phyloP scores from a whole-genome alignment of 2,797 vertebrate species.

The Phalanger gymnotis region DNA sequence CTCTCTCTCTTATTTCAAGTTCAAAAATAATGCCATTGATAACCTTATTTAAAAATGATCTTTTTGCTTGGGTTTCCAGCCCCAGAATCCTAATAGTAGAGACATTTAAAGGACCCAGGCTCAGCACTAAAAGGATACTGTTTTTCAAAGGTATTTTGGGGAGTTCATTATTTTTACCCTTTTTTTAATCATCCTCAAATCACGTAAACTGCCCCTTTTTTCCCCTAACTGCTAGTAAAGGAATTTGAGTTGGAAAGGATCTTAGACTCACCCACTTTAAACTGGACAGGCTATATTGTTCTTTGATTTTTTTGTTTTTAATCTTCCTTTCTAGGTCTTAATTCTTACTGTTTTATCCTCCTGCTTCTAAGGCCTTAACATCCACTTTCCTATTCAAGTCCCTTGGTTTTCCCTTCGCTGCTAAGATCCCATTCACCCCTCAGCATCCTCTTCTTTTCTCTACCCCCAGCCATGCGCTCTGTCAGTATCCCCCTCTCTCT shows the following conservation, averaged over 20 bases:
- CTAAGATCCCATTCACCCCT: neutral
- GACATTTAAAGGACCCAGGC: neutral
- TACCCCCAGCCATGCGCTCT: conserved; percentile 60
- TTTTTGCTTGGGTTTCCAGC: conserved; percentile 27
- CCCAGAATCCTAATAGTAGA: conserved; percentile 3
- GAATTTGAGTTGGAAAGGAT: conserved; percentile 38
- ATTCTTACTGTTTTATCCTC: conserved; percentile 26
- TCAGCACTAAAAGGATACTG: conserved; percentile 39
- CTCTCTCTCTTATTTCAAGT: neutral
- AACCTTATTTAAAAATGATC: conserved; percentile 7
- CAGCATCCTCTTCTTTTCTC: neutral
- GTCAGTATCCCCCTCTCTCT: conserved; percentile 37
- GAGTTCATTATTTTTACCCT: conserved; percentile 35
- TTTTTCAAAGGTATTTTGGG: conserved; percentile 34
- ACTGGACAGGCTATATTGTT: conserved; percentile 22
- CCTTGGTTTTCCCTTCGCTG: conserved; percentile 34
- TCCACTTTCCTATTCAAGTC: neutral
- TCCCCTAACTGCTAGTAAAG: conserved; percentile 18
- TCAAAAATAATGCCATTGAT: neutral
- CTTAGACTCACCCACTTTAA: conserved; percentile 32
- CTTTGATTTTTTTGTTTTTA: conserved; percentile 35
- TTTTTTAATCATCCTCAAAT: conserved; percentile 42
- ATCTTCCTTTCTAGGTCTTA: conserved; percentile 20
- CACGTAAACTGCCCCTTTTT: conserved; percentile 23
- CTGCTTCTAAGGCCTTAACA: conserved; percentile 17